These are phyloP conservation scores for rat (Rattus norvegicus) DNA, from an alignment of 2,113 vertebrate species.

Conservation along the genomic window DNA sequence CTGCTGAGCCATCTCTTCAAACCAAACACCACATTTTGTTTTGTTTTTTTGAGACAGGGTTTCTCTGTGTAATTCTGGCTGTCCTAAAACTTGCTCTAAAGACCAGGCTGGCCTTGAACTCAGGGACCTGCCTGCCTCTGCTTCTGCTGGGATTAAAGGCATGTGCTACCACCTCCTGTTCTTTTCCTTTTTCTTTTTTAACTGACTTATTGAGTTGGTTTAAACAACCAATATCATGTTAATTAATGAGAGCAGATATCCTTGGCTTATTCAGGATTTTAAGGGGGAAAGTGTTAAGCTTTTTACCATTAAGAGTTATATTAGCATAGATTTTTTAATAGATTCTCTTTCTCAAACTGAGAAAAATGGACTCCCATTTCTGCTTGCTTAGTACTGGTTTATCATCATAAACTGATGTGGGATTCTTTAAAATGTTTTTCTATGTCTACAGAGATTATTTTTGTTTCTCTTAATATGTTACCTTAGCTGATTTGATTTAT, in stretches of 20 bases:
- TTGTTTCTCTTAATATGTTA: background rate
- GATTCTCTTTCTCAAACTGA: background rate
- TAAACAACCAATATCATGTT: background rate
- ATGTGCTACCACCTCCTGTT: no score
- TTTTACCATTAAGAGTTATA: background rate
- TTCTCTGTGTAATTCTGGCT: no score
- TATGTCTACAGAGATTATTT: background rate
- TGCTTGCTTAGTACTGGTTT: background rate
- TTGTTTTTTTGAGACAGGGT: background rate
- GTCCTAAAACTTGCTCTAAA: background rate
- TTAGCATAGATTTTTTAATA: background rate
- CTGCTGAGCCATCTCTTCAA: background rate
- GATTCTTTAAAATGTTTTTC: background rate
- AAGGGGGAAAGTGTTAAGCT: background rate
- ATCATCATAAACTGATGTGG: background rate
- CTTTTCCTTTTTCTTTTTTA: no score
- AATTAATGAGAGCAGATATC: background rate
- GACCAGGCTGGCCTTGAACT: background rate
- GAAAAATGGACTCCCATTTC: background rate
- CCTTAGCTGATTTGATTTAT: background rate
- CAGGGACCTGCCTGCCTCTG: no score
- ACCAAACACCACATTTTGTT: background rate
- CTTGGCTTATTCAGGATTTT: background rate
- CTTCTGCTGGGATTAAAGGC: no score
- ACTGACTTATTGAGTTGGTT: background rate